phyloP scores from a whole-genome alignment of 2,888 invertebrate genomes.

The Drosophila pegasa region DNA sequence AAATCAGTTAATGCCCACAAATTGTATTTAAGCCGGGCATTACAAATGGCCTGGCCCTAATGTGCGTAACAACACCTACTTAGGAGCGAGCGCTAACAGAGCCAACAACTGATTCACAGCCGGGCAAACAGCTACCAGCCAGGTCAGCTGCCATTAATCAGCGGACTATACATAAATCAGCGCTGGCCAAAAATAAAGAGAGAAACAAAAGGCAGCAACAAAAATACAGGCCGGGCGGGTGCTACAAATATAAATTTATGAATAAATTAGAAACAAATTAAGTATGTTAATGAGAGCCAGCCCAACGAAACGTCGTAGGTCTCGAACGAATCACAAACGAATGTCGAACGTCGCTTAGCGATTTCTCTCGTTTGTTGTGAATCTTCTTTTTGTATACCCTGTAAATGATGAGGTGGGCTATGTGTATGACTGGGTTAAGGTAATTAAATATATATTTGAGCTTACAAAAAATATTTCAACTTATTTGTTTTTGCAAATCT shows the following conservation, averaged over 20 bases:
- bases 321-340: conserved; percentile 37
- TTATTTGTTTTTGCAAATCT: neutral
- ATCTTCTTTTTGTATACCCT: conserved; percentile 19
- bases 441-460: neutral
- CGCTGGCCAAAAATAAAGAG: conserved; percentile 40
- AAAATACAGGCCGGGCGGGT: conserved; percentile 49
- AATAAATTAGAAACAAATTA: conserved; percentile 81
- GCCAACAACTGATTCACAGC: conserved; percentile 32
- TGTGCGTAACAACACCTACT: conserved; percentile 80
- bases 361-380: conserved; percentile 48
- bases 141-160: conserved; percentile 71
- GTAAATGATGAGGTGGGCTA: neutral
- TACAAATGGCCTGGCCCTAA: conserved; percentile 61
- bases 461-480: no score
- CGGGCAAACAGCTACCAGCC: conserved; percentile 34
- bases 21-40: conserved; percentile 57
- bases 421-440: neutral
- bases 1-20: conserved; percentile 60
- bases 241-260: conserved; percentile 80
- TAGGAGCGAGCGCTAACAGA: conserved; percentile 52
- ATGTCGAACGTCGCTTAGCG: conserved; percentile 45
- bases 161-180: conserved; percentile 70
- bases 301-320: conserved; percentile 28
- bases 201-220: neutral
- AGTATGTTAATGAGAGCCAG: conserved; percentile 72